Evolutionary conservation across 2,113 vertebrate genomes (phyloP).

Genomic region (Perccottus glenii): DNA sequence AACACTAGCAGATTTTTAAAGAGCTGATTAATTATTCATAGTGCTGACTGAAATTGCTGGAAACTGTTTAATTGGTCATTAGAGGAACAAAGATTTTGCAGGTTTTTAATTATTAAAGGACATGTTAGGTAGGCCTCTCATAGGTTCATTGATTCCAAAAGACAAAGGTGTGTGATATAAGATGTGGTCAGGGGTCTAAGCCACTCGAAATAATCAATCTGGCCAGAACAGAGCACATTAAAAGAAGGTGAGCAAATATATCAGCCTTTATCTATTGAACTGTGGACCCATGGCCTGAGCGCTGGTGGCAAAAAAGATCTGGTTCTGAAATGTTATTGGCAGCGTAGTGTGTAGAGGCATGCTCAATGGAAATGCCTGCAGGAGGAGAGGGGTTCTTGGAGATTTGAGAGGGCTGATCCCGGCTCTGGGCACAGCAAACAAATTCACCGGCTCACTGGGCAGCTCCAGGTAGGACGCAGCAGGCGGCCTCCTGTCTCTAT

Average conservation of each 20-base stretch:
- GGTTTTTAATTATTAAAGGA: slow-evolving; percentile 76
- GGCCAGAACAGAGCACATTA: slow-evolving; percentile 45
- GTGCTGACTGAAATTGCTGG: slow-evolving; percentile 68
- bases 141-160: slow-evolving; percentile 58
- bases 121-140: slow-evolving; percentile 50
- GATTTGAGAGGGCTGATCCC: slow-evolving; percentile 51
- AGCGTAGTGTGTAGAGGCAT: not conserved
- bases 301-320: slow-evolving; percentile 19
- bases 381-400: slow-evolving; percentile 26
- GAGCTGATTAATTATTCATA: slow-evolving; percentile 76
- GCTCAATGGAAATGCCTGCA: not conserved
- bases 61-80: slow-evolving; percentile 81
- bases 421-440: slow-evolving; percentile 37
- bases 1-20: slow-evolving; percentile 69
- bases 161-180: slow-evolving; percentile 50
- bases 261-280: slow-evolving; percentile 45
- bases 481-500: slow-evolving; percentile 65
- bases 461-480: slow-evolving; percentile 58
- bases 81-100: slow-evolving; percentile 76
- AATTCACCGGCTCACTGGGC: slow-evolving; percentile 65
- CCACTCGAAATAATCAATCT: slow-evolving; percentile 43
- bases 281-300: slow-evolving; percentile 23
- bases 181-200: slow-evolving; percentile 20
- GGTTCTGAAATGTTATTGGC: slow-evolving; percentile 31
- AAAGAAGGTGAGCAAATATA: slow-evolving; percentile 49